phyloP scores from a whole-genome alignment of 2,797 vertebrate species.

The Chrosomus eos region DNA sequence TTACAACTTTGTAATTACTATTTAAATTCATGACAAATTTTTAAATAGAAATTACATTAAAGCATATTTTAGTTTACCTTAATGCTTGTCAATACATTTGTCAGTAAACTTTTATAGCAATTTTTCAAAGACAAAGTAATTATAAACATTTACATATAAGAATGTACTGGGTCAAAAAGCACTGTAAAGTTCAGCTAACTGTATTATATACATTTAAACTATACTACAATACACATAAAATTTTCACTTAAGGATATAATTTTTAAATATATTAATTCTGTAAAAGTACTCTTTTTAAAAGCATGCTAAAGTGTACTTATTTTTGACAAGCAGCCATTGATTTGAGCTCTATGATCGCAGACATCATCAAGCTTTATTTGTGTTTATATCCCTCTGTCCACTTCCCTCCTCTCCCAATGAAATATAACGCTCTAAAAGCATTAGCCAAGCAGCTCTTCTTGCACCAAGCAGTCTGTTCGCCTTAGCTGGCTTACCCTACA shows the following conservation, averaged over 20 bases:
- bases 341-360: not conserved
- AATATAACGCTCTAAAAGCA: constrained; percentile 52
- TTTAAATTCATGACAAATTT: not conserved
- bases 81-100: not conserved
- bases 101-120: too few relatives aligned
- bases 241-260: not conserved
- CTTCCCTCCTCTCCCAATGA: constrained; percentile 44
- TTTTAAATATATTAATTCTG: not conserved
- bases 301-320: not conserved
- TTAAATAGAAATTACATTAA: not conserved
- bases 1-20: not conserved
- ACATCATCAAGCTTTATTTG: not conserved
- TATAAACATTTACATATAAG: not conserved
- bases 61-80: not conserved
- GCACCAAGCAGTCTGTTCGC: constrained; percentile 30
- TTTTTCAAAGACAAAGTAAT: too few relatives aligned
- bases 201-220: not conserved
- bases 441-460: constrained; percentile 53
- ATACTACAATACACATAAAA: not conserved
- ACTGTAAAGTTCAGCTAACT: not conserved
- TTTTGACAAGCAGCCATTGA: not conserved
- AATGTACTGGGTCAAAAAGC: not conserved
- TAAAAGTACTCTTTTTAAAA: not conserved
- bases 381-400: not conserved
- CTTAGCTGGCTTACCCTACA: constrained; percentile 37